A percentile compares a stretch with the other conserved stretches of the same genome.
These are phyloP conservation scores for Drosophila lini DNA, from an alignment of 1,140 invertebrate species.

Conservation along the genomic window DNA sequence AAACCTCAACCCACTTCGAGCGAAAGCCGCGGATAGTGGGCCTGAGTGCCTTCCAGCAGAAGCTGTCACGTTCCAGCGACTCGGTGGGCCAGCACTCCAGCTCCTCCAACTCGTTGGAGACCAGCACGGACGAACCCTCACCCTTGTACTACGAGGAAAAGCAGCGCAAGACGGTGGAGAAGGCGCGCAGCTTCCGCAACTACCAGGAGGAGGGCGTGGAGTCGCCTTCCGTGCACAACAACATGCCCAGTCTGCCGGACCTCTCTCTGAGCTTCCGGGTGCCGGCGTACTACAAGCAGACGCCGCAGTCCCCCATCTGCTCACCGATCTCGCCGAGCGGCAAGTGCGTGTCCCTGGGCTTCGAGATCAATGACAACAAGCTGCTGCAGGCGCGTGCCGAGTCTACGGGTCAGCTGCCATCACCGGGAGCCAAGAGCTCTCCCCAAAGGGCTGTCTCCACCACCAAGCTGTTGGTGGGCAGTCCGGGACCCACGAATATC, in stretches of 20 bases:
- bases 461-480: constrained; percentile 45
- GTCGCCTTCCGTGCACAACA: constrained; percentile 46
- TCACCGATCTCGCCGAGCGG: constrained; percentile 58
- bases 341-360: constrained; percentile 68
- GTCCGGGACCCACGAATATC: constrained; percentile 50
- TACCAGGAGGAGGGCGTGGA: constrained; percentile 84
- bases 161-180: constrained; percentile 86
- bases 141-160: constrained; percentile 74
- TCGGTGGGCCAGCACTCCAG: constrained; percentile 76
- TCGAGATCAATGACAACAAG: constrained; percentile 80
- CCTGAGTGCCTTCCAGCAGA: constrained; percentile 86
- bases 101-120: constrained; percentile 77
- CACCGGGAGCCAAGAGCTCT: constrained; percentile 19
- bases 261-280: constrained; percentile 74
- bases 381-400: constrained; percentile 61
- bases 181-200: constrained; percentile 88
- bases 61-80: constrained; percentile 80
- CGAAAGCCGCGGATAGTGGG: constrained; percentile 85
- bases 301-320: constrained; percentile 40
- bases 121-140: constrained; percentile 63
- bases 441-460: constrained; percentile 40
- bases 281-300: constrained; percentile 68
- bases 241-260: constrained; percentile 83
- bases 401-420: constrained; percentile 57
- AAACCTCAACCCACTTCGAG: constrained; percentile 68